phyloP scores from a whole-genome alignment of 2,113 vertebrate genomes.

The Halcyon senegalensis region DNA sequence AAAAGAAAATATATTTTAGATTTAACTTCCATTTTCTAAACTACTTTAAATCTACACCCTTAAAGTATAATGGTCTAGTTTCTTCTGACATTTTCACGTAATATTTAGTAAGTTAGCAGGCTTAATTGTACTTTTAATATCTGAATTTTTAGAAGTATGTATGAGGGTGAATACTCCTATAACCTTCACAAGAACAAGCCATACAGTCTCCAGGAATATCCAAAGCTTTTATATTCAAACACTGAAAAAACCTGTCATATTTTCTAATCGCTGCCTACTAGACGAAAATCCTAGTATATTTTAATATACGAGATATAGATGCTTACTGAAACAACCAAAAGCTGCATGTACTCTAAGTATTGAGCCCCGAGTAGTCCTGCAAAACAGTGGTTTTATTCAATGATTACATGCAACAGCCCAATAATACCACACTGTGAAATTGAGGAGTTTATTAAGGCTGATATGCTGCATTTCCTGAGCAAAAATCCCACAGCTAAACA shows the following conservation, averaged over 20 bases:
- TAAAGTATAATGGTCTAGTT: neutral
- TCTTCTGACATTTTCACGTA: neutral
- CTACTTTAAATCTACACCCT: neutral
- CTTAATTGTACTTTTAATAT: neutral
- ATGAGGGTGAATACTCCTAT: neutral
- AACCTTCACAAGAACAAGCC: neutral
- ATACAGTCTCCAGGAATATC: neutral
- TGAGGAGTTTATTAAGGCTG: neutral
- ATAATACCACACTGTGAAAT: conserved; percentile 26
- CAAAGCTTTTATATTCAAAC: neutral
- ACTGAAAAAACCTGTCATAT: neutral
- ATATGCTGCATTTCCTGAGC: conserved; percentile 6
- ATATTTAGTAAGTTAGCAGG: neutral
- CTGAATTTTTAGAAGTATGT: neutral
- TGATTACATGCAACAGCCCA: neutral
- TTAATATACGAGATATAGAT: neutral
- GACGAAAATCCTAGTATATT: neutral
- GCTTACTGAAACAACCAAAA: neutral
- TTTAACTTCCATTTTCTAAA: conserved; percentile 2
- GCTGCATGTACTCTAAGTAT: neutral
- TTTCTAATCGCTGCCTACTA: neutral
- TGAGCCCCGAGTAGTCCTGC: neutral
- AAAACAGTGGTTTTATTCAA: conserved; percentile 28
- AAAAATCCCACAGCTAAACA: conserved; percentile 14
- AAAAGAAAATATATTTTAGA: neutral